Percentiles rank a stretch among this genome's conserved stretches.
Conservation (phyloP, 2,113 vertebrate species). For the Halcyon senegalensis region DNA sequence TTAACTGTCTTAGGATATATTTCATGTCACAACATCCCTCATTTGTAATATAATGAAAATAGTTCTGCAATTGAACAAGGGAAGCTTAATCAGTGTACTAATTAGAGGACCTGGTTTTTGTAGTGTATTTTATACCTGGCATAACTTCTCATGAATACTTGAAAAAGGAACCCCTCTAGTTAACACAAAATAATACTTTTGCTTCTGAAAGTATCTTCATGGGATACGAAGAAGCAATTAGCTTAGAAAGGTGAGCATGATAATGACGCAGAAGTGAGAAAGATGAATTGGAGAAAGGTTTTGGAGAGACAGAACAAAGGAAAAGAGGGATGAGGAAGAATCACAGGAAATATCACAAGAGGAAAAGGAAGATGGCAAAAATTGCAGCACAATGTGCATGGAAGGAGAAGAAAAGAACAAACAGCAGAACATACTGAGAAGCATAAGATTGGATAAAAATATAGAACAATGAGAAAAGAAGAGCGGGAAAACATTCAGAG, state of each 20-base stretch:
- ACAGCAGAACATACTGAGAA: not conserved
- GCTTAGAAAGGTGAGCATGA: not conserved
- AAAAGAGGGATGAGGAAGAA: not conserved
- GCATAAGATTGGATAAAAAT: not conserved
- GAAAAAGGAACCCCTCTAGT: not conserved
- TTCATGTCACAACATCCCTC: not conserved
- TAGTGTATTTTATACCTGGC: not conserved
- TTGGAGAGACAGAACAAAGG: not conserved
- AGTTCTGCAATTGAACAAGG: not conserved
- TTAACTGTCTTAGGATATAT: not conserved
- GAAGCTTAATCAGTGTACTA: not conserved
- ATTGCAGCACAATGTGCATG: accelerated
- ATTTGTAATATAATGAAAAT: not conserved
- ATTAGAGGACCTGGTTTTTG: not conserved
- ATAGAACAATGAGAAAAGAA: not conserved
- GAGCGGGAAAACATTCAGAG: not conserved
- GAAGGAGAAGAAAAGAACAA: not conserved
- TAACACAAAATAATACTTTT: not conserved
- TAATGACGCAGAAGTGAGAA: not conserved
- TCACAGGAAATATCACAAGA: not conserved
- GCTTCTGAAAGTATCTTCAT: not conserved
- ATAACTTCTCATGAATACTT: not conserved
- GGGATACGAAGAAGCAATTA: not conserved
- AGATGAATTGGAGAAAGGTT: not conserved
- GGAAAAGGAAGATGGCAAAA: not conserved